Conservation (phyloP, 2,888 invertebrate genomes). For the Caenorhabditis sp. region DNA sequence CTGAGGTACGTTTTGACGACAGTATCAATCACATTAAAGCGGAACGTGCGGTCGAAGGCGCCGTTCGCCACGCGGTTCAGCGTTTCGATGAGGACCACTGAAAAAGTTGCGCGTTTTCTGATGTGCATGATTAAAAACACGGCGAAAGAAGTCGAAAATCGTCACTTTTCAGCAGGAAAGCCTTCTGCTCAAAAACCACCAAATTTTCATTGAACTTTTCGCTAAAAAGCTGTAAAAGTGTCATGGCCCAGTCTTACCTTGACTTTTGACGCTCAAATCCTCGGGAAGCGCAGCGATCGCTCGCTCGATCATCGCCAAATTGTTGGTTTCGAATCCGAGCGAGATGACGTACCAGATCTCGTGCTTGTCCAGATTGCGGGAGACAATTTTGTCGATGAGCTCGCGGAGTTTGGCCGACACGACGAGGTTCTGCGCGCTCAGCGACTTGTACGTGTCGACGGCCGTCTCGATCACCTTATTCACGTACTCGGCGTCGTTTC, state of each 20-base stretch:
- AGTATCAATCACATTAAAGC: conserved; percentile 90
- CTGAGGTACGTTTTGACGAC: conserved; percentile 85
- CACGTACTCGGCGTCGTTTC: conserved; percentile 50
- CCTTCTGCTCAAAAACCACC: not conserved
- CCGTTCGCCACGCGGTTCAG: conserved; percentile 96
- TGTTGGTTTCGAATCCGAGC: conserved; percentile 93
- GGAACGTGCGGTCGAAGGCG: conserved; percentile 93
- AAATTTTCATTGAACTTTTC: too few species aligned
- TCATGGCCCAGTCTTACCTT: conserved; percentile 16
- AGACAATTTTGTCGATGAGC: conserved; percentile 45
- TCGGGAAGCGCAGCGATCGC: conserved; percentile 83
- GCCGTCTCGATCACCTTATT: conserved; percentile 54
- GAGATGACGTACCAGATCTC: conserved; percentile 85
- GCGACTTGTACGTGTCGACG: conserved; percentile 37
- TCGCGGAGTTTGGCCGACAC: conserved; percentile 12
- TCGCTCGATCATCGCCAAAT: conserved; percentile 96
- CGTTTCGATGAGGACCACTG: conserved; percentile 93
- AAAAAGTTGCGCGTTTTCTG: too few species aligned
- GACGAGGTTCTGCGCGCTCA: not conserved
- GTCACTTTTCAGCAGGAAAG: too few species aligned
- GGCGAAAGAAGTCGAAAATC: too few species aligned
- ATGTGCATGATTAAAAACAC: too few species aligned
- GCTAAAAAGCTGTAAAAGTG: too few species aligned
- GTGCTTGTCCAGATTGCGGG: conserved; percentile 41
- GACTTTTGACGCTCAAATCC: conserved; percentile 15